Base-by-base conservation (phyloP, 1,140 invertebrate species). In the Drosophila ficusphila region DNA sequence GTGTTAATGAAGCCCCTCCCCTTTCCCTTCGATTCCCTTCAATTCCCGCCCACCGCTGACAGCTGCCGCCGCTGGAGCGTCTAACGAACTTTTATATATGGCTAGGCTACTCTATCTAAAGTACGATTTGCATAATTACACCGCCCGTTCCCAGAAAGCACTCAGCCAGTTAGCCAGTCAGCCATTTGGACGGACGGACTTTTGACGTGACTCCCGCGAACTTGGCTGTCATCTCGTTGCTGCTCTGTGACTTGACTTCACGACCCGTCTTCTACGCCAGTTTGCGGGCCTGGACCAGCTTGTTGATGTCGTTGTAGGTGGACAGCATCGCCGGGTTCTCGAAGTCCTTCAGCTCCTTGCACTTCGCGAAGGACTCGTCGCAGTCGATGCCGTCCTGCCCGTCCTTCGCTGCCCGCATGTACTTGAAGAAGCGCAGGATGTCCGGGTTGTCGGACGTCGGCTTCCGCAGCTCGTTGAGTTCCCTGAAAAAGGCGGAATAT, bases 391-490 rank as follows among this genome's bases (percentile, higher is more conserved):
- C 95, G 71, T 97, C 96, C 78, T 97, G 96, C 0, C 96, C 96
- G 68, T 96, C 95, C 77, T 96, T 96, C 4, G 96, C 96, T 1
- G 96, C 96, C 70, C 96, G 95, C 96, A 97, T 97, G 90, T 97
- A 97, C 38, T 94, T 94, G 93, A 97, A 97, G 92, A 97, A 97
- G 27, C 96, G 92, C 9, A 97, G 91, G 25, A 97, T 96, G 64
- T 97, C 96, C 4, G 95, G 95, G 86, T 97, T 97, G 90, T 97
- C 96, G 1, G 94, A 95, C 1, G 95, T 94, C 2, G 96, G 96
- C 46, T 96, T 95, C 9, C 96, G 93, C 25, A 97, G 92, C 78
- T 97, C 96, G 90, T 96, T 97, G 41, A 97, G 91, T 85, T 97
- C 96, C 61, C 96, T 96, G 92, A 91, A 93, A 61, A 41, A 18